These are phyloP conservation scores for Eupeodes latifasciatus DNA, from an alignment of 2,888 invertebrate genomes.

Conservation along the genomic window DNA sequence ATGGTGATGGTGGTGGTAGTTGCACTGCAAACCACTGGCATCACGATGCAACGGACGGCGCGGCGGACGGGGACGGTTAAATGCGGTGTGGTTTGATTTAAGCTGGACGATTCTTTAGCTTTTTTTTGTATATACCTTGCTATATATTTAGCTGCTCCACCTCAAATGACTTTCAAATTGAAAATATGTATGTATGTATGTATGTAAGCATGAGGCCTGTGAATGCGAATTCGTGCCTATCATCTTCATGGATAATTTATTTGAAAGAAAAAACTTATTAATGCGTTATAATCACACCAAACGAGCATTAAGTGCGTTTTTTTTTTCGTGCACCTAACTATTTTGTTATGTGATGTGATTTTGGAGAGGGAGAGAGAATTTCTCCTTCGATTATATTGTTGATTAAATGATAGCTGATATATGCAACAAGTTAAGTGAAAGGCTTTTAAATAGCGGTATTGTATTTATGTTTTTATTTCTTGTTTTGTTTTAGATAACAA, in stretches of 20 bases:
- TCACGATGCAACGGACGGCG: too few species aligned
- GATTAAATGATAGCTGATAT: constrained; percentile 65
- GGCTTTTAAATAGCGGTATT: constrained; percentile 16
- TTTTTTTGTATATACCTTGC: background rate
- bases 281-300: constrained; percentile 76
- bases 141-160: constrained; percentile 61
- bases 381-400: constrained; percentile 52
- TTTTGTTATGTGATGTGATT: constrained; percentile 26
- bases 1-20: constrained; percentile 33
- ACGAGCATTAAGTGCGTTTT: constrained; percentile 75
- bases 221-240: constrained; percentile 70
- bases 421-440: constrained; percentile 66
- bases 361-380: constrained; percentile 50
- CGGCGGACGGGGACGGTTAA: background rate
- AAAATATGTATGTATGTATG: constrained; percentile 5
- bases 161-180: constrained; percentile 75
- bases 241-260: constrained; percentile 76
- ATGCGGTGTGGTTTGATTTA: background rate
- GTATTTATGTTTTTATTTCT: background rate
- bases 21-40: background rate
- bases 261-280: constrained; percentile 75
- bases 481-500: background rate
- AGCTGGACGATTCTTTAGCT: constrained; percentile 17
- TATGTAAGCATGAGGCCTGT: constrained; percentile 21
- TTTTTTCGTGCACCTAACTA: constrained; percentile 17